phyloP scores from a whole-genome alignment of 2,797 vertebrate genomes.

The Paramormyrops hopkinsi region DNA sequence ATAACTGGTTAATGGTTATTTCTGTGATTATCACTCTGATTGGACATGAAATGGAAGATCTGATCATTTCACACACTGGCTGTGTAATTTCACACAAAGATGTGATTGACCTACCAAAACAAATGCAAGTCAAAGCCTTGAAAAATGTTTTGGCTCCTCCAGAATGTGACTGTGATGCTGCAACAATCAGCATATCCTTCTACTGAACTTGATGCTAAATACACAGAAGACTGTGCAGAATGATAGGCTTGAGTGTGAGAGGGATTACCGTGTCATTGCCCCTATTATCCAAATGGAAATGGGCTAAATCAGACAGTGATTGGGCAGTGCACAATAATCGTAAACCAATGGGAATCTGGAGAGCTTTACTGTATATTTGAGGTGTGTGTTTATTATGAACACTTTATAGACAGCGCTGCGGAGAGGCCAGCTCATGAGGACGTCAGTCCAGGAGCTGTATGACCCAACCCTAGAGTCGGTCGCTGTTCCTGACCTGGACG shows the following conservation, averaged over 20 bases:
- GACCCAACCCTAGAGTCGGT: slow-evolving; percentile 75
- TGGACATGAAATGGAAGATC: not conserved
- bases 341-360: not conserved
- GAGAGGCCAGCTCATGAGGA: slow-evolving; percentile 61
- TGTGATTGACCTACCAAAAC: not conserved
- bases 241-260: not conserved
- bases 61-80: not conserved
- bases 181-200: not conserved
- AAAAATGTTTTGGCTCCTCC: not conserved
- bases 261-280: not conserved
- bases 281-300: not conserved
- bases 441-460: slow-evolving; percentile 71
- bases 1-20: not conserved
- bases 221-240: not conserved
- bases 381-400: slow-evolving; percentile 47
- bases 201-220: not conserved
- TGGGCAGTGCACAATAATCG: not conserved
- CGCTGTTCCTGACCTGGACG: slow-evolving; percentile 75
- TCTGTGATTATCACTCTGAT: not conserved
- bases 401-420: slow-evolving; percentile 56
- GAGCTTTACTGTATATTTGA: not conserved
- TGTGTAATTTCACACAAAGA: not conserved
- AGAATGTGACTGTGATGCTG: not conserved
- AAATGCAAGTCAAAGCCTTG: not conserved
- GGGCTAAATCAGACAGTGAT: not conserved